Evolutionary conservation across 2,888 invertebrate genomes (phyloP).

Genomic region (Congeria kusceri): DNA sequence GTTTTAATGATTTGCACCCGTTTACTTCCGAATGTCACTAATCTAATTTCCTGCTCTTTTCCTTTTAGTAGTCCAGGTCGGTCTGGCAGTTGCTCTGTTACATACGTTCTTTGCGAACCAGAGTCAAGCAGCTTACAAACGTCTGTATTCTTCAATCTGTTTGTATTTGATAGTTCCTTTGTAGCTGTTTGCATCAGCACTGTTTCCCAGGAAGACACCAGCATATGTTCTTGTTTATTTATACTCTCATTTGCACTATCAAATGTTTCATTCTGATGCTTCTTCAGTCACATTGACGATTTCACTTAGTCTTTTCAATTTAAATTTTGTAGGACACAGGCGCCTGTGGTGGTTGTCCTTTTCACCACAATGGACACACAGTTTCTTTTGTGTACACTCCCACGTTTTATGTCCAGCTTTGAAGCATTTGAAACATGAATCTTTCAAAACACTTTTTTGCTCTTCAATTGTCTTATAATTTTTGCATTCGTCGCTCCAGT

Average conservation of each 20-base stretch:
- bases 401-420: too few species aligned
- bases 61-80: conserved; percentile 1
- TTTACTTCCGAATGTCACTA: conserved; percentile 42
- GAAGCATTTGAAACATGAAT: too few species aligned
- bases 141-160: background rate
- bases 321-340: too few species aligned
- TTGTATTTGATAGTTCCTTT: background rate
- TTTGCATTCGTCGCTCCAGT: background rate
- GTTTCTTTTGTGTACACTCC: too few species aligned
- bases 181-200: conserved; percentile 44
- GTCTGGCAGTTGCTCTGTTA: conserved; percentile 12
- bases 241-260: too few species aligned
- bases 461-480: too few species aligned
- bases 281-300: too few species aligned
- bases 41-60: conserved; percentile 32
- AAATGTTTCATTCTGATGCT: background rate
- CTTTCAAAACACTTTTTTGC: too few species aligned
- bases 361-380: too few species aligned
- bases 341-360: too few species aligned
- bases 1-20: conserved; percentile 22
- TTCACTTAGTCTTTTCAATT: background rate
- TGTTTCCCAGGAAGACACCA: conserved; percentile 11
- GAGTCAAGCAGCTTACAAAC: conserved; percentile 29
- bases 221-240: background rate
- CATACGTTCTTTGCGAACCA: conserved; percentile 28